Evolutionary conservation across 1,140 invertebrate genomes (phyloP).

Genomic region (Chlorops oryzae): DNA sequence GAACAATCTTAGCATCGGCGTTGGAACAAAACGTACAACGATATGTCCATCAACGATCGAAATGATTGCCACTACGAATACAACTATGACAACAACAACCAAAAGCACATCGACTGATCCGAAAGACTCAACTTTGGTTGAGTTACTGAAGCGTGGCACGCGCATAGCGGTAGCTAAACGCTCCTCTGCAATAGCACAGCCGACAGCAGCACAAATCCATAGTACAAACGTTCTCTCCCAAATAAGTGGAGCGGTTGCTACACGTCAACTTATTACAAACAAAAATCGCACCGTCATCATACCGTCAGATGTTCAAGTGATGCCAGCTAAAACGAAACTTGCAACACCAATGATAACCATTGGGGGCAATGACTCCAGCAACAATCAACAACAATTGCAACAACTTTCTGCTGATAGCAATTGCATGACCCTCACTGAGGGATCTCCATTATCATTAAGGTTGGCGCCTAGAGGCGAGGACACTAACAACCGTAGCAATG

Average conservation of each 20-base stretch:
- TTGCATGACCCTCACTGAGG: slow-evolving; percentile 31
- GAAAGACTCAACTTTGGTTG: slow-evolving; percentile 55
- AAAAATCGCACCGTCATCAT: slow-evolving; percentile 43
- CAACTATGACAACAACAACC: slow-evolving; percentile 18
- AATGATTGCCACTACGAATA: slow-evolving; percentile 3
- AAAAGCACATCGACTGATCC: slow-evolving; percentile 33
- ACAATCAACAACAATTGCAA: neutral
- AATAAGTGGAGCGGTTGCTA: slow-evolving; percentile 18
- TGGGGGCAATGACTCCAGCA: neutral
- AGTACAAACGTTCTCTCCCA: slow-evolving; percentile 12
- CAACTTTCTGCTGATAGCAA: no score
- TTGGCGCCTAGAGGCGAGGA: slow-evolving; percentile 32
- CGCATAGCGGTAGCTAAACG: slow-evolving; percentile 65
- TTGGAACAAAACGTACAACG: neutral
- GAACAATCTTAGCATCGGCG: slow-evolving; percentile 10
- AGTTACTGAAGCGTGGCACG: slow-evolving; percentile 60
- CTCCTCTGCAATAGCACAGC: no score
- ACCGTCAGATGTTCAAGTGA: slow-evolving; percentile 41
- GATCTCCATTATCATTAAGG: slow-evolving; percentile 37
- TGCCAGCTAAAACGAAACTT: slow-evolving; percentile 35
- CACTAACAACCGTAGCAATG: slow-evolving; percentile 24
- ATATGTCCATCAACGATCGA: neutral
- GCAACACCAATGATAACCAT: no score
- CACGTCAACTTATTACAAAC: slow-evolving; percentile 40
- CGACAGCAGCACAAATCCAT: slow-evolving; percentile 29